Conservation (phyloP, 1,140 invertebrate genomes). For the Notospermus geniculatus region DNA sequence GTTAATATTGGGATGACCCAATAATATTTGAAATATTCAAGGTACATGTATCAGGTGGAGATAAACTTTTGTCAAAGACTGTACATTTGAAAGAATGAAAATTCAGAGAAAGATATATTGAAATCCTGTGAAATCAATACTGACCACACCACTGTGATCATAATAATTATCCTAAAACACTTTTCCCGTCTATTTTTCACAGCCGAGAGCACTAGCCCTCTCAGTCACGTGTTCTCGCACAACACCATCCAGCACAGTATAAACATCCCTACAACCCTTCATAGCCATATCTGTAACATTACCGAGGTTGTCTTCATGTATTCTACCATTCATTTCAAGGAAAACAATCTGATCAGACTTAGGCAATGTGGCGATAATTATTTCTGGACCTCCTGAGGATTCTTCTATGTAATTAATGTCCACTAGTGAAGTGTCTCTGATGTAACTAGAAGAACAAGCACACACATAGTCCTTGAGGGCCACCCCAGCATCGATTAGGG, state of each 20-base stretch:
- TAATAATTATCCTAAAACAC: no score
- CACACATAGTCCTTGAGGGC: slow-evolving; percentile 76
- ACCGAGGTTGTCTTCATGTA: slow-evolving; percentile 86
- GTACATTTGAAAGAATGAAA: no score
- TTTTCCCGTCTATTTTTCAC: no score
- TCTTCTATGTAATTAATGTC: slow-evolving; percentile 66
- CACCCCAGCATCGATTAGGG: slow-evolving; percentile 96
- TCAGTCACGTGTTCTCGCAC: slow-evolving; percentile 72
- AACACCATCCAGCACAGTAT: slow-evolving; percentile 74
- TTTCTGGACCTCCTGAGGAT: slow-evolving; percentile 61
- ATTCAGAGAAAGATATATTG: no score
- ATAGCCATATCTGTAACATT: slow-evolving; percentile 80
- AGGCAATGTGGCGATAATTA: slow-evolving; percentile 78
- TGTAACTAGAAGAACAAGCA: slow-evolving; percentile 75
- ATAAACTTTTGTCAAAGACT: no score
- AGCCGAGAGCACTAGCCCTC: slow-evolving; percentile 24
- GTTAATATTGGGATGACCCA: no score
- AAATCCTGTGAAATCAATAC: no score
- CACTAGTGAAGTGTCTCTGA: slow-evolving; percentile 69
- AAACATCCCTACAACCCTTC: slow-evolving; percentile 85
- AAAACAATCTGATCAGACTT: slow-evolving; percentile 70
- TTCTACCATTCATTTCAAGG: slow-evolving; percentile 81
- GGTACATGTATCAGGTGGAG: no score
- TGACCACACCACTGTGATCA: no score
- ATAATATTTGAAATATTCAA: no score